Conservation (phyloP, 2,113 vertebrate species). For the Lycocorax pyrrhopterus region DNA sequence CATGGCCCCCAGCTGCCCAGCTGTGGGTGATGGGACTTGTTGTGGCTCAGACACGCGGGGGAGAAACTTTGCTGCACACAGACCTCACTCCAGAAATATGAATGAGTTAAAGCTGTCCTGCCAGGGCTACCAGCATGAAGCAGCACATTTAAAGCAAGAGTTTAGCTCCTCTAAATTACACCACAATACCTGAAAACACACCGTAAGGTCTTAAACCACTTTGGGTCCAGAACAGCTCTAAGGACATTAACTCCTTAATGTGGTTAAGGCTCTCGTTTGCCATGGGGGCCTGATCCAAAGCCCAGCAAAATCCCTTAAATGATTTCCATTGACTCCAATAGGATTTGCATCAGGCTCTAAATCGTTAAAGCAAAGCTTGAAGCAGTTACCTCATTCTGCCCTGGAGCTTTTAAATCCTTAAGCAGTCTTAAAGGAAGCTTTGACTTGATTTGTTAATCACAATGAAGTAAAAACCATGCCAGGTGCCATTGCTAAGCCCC, state of each 20-base stretch:
- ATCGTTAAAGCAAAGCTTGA: constrained; percentile 11
- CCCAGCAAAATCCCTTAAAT: background rate
- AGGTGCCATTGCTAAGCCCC: background rate
- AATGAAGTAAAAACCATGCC: background rate
- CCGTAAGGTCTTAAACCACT: background rate
- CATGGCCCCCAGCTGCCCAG: background rate
- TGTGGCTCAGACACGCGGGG: accelerated
- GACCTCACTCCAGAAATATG: background rate
- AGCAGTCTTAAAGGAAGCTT: background rate
- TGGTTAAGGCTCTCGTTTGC: background rate
- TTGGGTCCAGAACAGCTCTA: background rate
- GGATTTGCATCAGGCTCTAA: background rate
- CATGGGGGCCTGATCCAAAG: background rate
- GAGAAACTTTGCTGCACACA: background rate
- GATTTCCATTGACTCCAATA: background rate
- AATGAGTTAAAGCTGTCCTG: background rate
- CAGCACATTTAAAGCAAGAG: background rate
- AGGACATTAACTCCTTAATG: background rate
- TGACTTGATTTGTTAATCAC: background rate
- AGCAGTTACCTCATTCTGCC: background rate
- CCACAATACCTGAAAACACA: background rate
- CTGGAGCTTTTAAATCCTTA: constrained; percentile 25
- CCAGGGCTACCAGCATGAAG: background rate
- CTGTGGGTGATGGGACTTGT: background rate
- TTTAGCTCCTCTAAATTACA: background rate